These are phyloP conservation scores for Uria aalge DNA, from an alignment of 2,113 vertebrate species.

Conservation along the genomic window DNA sequence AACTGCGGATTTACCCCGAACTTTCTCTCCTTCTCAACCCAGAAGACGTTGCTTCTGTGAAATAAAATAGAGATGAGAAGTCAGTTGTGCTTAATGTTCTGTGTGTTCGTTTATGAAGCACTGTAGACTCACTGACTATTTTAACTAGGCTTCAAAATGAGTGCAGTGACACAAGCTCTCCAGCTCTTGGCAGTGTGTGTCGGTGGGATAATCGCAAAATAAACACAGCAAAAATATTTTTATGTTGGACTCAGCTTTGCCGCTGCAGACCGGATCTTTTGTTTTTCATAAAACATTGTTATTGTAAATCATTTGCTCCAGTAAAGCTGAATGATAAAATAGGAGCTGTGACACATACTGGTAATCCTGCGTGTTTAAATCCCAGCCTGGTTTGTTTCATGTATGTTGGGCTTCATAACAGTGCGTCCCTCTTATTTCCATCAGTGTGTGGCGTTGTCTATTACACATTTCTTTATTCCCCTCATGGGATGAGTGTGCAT, in stretches of 20 bases:
- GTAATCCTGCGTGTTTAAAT: not conserved
- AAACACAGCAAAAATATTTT: not conserved
- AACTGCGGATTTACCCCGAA: not conserved
- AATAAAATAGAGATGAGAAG: conserved; percentile 39
- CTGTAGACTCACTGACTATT: not conserved
- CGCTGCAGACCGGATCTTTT: not conserved
- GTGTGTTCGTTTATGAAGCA: not conserved
- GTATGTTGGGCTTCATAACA: not conserved
- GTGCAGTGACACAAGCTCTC: not conserved
- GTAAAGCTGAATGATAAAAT: not conserved
- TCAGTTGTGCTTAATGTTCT: not conserved
- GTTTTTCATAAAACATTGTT: not conserved
- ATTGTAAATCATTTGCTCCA: not conserved
- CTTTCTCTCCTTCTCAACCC: not conserved
- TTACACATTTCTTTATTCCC: not conserved
- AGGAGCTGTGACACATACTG: not conserved
- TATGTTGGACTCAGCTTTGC: not conserved
- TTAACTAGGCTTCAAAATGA: not conserved
- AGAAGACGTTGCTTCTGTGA: not conserved
- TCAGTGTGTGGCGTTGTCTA: not conserved
- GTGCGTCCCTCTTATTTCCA: not conserved
- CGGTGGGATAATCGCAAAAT: not conserved
- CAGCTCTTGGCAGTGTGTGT: not conserved
- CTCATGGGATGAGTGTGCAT: not conserved
- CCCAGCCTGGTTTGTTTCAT: not conserved